phyloP scores from a whole-genome alignment of 2,888 invertebrate genomes.

The Mythimna vitellina region DNA sequence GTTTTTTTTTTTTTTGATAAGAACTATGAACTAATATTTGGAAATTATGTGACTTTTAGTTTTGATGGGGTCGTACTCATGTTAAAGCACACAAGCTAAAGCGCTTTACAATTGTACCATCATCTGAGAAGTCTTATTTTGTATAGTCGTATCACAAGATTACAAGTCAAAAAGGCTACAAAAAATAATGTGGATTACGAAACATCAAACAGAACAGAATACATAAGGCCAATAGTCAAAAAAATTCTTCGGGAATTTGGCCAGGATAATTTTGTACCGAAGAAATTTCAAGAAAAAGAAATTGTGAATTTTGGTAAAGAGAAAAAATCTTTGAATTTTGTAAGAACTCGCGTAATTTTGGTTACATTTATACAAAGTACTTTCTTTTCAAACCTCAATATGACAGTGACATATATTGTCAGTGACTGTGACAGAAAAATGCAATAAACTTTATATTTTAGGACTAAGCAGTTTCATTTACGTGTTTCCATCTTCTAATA shows the following conservation, averaged over 20 bases:
- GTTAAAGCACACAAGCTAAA: neutral
- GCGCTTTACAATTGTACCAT: neutral
- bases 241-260: no score
- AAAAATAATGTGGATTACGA: neutral
- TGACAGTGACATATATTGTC: constrained; percentile 15
- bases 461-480: constrained; percentile 7
- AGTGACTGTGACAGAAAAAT: constrained; percentile 14
- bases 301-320: neutral
- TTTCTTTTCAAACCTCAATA: constrained; percentile 2
- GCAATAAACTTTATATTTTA: constrained; percentile 41
- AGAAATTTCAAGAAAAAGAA: no score
- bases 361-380: constrained; percentile 4
- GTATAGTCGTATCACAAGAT: neutral
- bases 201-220: neutral
- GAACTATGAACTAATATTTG: neutral
- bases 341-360: neutral
- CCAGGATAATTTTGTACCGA: no score
- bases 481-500: neutral
- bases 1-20: neutral
- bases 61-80: neutral
- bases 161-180: neutral
- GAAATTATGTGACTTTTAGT: constrained; percentile 1
- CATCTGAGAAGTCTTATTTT: constrained; percentile 9
- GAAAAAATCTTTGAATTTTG: neutral
- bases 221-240: neutral